A percentile compares a stretch with the other conserved stretches of the same genome.
Evolutionary conservation across 2,888 invertebrate species (phyloP).

Genomic region (Palloptera scutellata): DNA sequence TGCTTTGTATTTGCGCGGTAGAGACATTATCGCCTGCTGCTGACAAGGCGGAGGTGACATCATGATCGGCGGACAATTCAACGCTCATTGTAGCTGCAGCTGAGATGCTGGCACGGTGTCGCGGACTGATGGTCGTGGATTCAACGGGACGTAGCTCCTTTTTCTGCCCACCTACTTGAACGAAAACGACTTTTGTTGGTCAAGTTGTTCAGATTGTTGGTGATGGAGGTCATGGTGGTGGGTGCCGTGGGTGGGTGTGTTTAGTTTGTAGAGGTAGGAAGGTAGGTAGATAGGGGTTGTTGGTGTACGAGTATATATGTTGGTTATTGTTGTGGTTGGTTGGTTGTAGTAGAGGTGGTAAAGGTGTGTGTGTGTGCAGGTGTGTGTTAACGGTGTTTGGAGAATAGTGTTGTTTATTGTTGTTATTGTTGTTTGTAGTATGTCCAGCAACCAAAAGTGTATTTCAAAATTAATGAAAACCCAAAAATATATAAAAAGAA

Average conservation of each 20-base stretch:
- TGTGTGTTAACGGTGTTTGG: constrained; percentile 7
- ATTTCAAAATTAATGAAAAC: constrained; percentile 6
- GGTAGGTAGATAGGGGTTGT: background rate
- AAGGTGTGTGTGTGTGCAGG: constrained; percentile 4
- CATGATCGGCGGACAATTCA: constrained; percentile 42
- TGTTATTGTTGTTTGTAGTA: background rate
- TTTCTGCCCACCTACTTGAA: constrained; percentile 64
- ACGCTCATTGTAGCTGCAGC: constrained; percentile 53
- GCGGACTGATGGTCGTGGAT: constrained; percentile 65
- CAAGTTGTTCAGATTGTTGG: constrained; percentile 35
- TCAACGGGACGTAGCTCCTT: constrained; percentile 62
- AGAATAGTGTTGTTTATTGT: constrained; percentile 10
- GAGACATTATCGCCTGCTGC: constrained; percentile 27
- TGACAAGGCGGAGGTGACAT: constrained; percentile 50
- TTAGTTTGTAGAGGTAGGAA: constrained; percentile 26
- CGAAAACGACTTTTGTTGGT: constrained; percentile 62
- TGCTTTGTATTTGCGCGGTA: constrained; percentile 46
- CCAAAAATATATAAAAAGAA: constrained; percentile 31
- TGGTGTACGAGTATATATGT: constrained; percentile 27
- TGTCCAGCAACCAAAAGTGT: constrained; percentile 37
- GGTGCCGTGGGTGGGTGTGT: constrained; percentile 25
- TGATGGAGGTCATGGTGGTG: constrained; percentile 32
- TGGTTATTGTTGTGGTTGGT: too few species aligned
- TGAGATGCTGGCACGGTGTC: constrained; percentile 64
- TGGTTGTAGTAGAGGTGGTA: too few species aligned